Evolutionary conservation across 2,113 vertebrate species (phyloP).

Genomic region (Empidonax traillii): DNA sequence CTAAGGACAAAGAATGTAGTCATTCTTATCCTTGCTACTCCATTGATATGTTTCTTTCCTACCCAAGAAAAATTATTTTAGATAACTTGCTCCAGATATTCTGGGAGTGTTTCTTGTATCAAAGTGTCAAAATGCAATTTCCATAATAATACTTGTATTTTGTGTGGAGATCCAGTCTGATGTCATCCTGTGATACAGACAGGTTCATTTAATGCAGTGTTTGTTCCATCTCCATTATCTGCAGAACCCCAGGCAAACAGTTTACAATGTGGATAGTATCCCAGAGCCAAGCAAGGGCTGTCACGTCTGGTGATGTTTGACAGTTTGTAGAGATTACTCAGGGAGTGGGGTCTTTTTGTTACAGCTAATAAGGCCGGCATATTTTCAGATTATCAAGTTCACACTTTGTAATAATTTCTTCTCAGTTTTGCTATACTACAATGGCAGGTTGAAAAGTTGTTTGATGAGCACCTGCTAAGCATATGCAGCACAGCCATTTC

Average conservation of each 20-base stretch:
- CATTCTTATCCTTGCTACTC: not conserved
- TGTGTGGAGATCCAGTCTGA: not conserved
- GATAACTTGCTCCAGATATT: not conserved
- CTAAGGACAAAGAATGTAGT: not conserved
- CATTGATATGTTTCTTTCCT: not conserved
- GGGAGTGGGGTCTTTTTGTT: not conserved
- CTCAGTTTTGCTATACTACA: slow-evolving; percentile 1
- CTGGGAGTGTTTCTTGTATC: not conserved
- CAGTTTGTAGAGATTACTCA: slow-evolving; percentile 59
- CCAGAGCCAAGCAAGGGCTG: slow-evolving; percentile 40
- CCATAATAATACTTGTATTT: slow-evolving; percentile 22
- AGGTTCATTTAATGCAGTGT: slow-evolving; percentile 51
- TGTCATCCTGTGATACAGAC: slow-evolving; percentile 33
- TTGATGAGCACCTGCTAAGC: slow-evolving; percentile 24
- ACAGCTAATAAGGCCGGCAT: slow-evolving; percentile 18
- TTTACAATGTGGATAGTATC: slow-evolving; percentile 5
- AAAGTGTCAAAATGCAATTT: slow-evolving; percentile 24
- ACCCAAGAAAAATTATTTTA: slow-evolving; percentile 5
- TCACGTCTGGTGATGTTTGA: slow-evolving; percentile 51
- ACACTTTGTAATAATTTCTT: slow-evolving; percentile 43
- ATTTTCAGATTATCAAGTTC: slow-evolving; percentile 51
- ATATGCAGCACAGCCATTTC: slow-evolving; percentile 3
- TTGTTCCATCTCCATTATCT: slow-evolving; percentile 61
- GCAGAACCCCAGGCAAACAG: slow-evolving; percentile 37
- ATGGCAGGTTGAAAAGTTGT: not conserved